Base-by-base conservation (phyloP, 2,797 vertebrate species). In the Chelon labrosus region DNA sequence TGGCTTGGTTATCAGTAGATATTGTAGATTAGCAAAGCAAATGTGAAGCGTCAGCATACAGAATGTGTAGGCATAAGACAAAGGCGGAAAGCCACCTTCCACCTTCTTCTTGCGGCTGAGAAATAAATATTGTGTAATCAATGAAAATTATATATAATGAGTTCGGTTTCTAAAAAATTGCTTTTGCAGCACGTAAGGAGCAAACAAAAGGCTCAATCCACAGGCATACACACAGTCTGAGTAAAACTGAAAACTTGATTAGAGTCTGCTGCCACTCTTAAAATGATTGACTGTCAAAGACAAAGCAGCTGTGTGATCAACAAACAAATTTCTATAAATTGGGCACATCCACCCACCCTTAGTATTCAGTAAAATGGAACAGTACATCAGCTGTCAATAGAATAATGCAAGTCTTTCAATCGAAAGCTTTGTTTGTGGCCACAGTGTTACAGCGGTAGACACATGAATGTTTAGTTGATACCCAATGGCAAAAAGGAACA, bases 291-390 rank as follows among this genome's bases (percentile, higher is more conserved):
- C 20, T 14, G 46, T 49, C 17, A 20, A 54, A 52, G 12, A 66
- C 7, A 61, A 70, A 53, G 31, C 16, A 70, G 19, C 22, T 27
- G 22, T 39, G 4, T 76, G 46, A 47, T 63, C 25, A 44, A 6
- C 46, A 54, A 60, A 69, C 6, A 59, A 63, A 16, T 3, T 0
- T 65, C 7, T 61, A 9, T 59, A 61, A 62, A 73, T 61, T 46
- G n/a, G 8, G 9, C 8, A 44, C 16, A 41, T 27, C 35, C 38
- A 71, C 65, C 60, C 37, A 41, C 37, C 17, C 16, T 5, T 13
- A 42, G 11, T 49, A 54, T 70, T 61, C 25, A 75, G 44, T 71
- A 38, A 68, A 78, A 20, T 19, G 22, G n/a, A 76, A 59, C 37
- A 58, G 47, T 56, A 25, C 38, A 58, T 71, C n/a, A 76, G 56